Evolutionary conservation across 2,797 vertebrate species (phyloP), one percentile per base, ranked within the genome.

Genomic region (Meriones psammophilus): DNA sequence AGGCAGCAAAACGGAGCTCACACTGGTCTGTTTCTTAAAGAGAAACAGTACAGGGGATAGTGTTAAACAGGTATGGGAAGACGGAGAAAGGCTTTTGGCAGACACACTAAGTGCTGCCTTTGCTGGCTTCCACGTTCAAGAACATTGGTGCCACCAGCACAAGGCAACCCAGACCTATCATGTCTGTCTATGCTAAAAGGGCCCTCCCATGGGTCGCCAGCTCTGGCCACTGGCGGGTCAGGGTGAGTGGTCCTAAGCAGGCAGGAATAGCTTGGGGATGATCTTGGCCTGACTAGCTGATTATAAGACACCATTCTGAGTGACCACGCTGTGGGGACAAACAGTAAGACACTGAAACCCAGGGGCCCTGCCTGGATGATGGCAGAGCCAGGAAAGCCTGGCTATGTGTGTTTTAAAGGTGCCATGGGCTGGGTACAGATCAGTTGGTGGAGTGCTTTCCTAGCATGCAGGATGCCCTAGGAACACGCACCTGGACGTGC

Each of bases 141-240:
- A 62, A 58, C 30, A 71, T 0, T 0, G n/a, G 8, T 5, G n/a
- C 33, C 50, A 4, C 5, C 3, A 36, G 60, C 33, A 1, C 0
- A 8, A 68, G 60, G 88, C 30, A 62, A 39, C 10, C 39, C 22
- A 5, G 74, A 10, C n/a, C 46, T 18, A 9, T 17, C 8, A 8
- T 1, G 0, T n/a, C 15, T 50, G 15, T 28, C 66, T 9, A 12
- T 60, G 36, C 26, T 46, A n/a, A 18, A 54, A 46, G 24, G 8
- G 60, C 15, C 33, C 46, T 83, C 17, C 7, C 14, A 26, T 28
- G 54, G n/a, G 80, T 73, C 92, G 64, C 36, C 36, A n/a, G 92
- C 24, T 69, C 42, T n/a, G 46, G 62, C 69, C 60, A 42, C 24
- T 42, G 24, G 66, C 1, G 22, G 50, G 66, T 24, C 64, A 69